Base-by-base conservation (phyloP, 2,888 invertebrate species). In the Oconnorella tubifera region DNA sequence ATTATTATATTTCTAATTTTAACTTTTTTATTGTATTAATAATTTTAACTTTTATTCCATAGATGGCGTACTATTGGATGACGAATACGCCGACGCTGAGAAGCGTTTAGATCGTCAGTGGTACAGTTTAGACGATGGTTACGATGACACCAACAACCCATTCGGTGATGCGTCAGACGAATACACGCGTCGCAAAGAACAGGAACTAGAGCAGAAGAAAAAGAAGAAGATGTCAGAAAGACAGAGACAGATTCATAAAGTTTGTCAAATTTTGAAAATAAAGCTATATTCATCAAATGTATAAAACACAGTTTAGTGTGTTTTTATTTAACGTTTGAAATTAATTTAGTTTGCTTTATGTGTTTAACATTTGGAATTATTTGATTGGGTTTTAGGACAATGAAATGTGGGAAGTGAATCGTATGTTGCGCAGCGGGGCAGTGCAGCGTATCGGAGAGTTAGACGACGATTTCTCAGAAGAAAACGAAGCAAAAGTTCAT, bases 351-450 rank as follows among this genome's bases (percentile, higher is more conserved):
- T 14, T 6, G 27, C 6, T 56, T 14, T 29, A 10, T 19, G 27
- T 56, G 10, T 23, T 10, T 57, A n/a, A n/a, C 14, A 48, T 14
- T 14, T 55, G 10, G 14, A n/a, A n/a, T n/a, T n/a, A n/a, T n/a
- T n/a, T n/a, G n/a, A n/a, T n/a, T 57, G 29, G 6, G 19, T 31
- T 51, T 56, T 72, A 85, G 83, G 98, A 99, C 84, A 99, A 97
- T 82, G 98, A 98, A 80, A 85, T 95, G 73, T 99, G 99, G 99
- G 99, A 99, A 83, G 87, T 95, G 29, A 98, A 99, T 85, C 87
- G 99, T 70, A 94, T 99, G 93, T 86, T 97, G 31, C 91, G 96
- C 3, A 84, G 84, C 66, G 85, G 98, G 25, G 96, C 96, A 0
- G 95, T 97, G 0, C 90, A 90, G 77, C 89, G 90, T 32, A 88